Base-by-base conservation (phyloP, 2,113 vertebrate genomes). In the Colistium nudipinnis region DNA sequence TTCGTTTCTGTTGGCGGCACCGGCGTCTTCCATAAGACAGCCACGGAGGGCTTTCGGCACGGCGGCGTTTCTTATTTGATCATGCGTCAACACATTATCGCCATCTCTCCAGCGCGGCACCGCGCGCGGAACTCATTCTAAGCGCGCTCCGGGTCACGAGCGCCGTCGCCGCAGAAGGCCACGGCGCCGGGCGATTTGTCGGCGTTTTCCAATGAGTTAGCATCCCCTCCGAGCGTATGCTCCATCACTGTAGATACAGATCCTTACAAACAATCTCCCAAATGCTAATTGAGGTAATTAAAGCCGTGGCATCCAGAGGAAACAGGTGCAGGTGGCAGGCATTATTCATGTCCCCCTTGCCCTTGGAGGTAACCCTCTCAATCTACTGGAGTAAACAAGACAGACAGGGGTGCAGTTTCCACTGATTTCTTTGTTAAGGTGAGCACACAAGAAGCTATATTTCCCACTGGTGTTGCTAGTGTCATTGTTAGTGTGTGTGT, bases 251-350 rank as follows among this genome's bases (percentile, higher is more conserved):
- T 83, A 89, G 89, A 90, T 90, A 89, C 87, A 84, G 75, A 87
- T 89, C 86, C 83, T 88, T 89, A 76, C 87, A 89, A 91, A 91
- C 87, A 88, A 87, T 91, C 90, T 92, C 88, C 89, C 85, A 89
- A 92, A 92, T 92, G 90, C 90, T 93, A 92, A 93, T 93, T 91
- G 87, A 82, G 82, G 89, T 92, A 93, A 93, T 93, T 93, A 92
- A 87, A 90, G 83, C 80, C 70, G 67, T 87, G 38, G 88, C 90
- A 88, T 92, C 87, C 90, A 86, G 87, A 90, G 82, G 88, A 86
- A 90, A 89, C 89, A 92, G 90, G 89, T 92, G 88, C 91, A 91
- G 91, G 91, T 91, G 85, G 76, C 72, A 79, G 82, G 66, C 88
- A 92, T 93, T 91, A 92, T 85, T 93, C 91, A 92, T 89, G 89